Base-by-base conservation (phyloP, 2,888 invertebrate species). In the Rhamphomyia laevipes region DNA sequence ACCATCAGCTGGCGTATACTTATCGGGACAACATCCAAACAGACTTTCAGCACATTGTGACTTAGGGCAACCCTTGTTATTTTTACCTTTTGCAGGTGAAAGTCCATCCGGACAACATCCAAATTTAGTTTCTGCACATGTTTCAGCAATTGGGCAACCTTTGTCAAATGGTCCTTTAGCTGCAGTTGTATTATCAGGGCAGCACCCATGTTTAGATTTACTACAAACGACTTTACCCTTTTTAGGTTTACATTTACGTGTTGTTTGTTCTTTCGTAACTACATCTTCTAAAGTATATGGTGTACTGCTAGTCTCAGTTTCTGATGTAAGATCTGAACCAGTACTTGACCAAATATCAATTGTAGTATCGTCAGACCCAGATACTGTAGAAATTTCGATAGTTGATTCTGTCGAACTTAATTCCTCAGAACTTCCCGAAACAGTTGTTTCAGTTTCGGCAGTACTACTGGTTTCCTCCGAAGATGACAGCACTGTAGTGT, bases 1-100 rank as follows among this genome's bases (percentile, higher is more conserved):
- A 44, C 93, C 92, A 63, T 82, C 77, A 1, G 93, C 84, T 10
- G 81, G 72, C 0, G 84, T 86, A 56, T 76, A 75, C 43, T 82
- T 82, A 66, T 92, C 90, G 11, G 80, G 77, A 61, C 93, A 94
- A 64, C 93, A 94, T 3, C 93, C 93, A 61, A 84, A 93, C 9
- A 92, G 72, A 0, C 86, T 84, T 60, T 84, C 83, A 0, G 76
- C 76, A 62, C 92, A 92, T 11, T 77, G 75, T 1, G 78, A 73
- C 37, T 75, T 68, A 0, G 89, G 88, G 63, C 95, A 96, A 3
- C 86, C 93, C 60, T 81, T 73, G 51, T 76, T 66, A 13, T 82
- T 73, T 1, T 78, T 74, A 11, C 90, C 91, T 48, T 72, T 65
- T 0, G 88, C 86, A 3, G 86, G 79, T 0, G 89, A 87, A 1